A percentile compares a stretch with the other conserved stretches of the same genome.
Conservation (phyloP, 2,888 invertebrate species). For the Protula sp. region DNA sequence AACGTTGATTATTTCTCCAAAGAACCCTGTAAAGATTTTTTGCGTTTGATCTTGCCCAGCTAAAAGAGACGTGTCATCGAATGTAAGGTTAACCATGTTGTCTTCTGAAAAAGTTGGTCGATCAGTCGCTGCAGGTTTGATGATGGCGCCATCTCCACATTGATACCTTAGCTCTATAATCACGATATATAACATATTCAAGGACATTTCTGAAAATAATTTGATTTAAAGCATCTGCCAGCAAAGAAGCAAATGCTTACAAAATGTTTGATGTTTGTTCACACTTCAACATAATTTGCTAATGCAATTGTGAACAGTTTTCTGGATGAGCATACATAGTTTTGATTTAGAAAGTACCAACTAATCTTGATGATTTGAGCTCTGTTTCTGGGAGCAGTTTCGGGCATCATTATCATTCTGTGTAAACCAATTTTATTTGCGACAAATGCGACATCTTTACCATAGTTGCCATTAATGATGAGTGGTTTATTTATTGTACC, state of each 20-base stretch:
- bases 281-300: too few relatives aligned
- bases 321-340: too few relatives aligned
- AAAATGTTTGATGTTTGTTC: too few relatives aligned
- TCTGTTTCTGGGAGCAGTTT: constrained; percentile 40
- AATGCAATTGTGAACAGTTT: too few relatives aligned
- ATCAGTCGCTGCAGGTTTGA: constrained; percentile 30
- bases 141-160: constrained; percentile 29
- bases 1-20: too few relatives aligned
- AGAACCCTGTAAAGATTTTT: too few relatives aligned
- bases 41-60: too few relatives aligned
- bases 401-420: constrained; percentile 43
- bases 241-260: too few relatives aligned
- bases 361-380: constrained; percentile 36
- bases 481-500: constrained; percentile 26
- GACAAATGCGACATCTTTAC: constrained; percentile 47
- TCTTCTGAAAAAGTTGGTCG: constrained; percentile 28
- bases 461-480: constrained; percentile 50
- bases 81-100: constrained; percentile 33
- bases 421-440: constrained; percentile 26
- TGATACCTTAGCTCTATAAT: constrained; percentile 36
- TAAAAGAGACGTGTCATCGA: constrained; percentile 42
- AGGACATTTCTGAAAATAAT: too few relatives aligned
- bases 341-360: too few relatives aligned
- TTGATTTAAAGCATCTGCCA: too few relatives aligned
- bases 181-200: background rate